Evolutionary conservation across 2,888 invertebrate species (phyloP).

Genomic region (Nebria brevicollis): DNA sequence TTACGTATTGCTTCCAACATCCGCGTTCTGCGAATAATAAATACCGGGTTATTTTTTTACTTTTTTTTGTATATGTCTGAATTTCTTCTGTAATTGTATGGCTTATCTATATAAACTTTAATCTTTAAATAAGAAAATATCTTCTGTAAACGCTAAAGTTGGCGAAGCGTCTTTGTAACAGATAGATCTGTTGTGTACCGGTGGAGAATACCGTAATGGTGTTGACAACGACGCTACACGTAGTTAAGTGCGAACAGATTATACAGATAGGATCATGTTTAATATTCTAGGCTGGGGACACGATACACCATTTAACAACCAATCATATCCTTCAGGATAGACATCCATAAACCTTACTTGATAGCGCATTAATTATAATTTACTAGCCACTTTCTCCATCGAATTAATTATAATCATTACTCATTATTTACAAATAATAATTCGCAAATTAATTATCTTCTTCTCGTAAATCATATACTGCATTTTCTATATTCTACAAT

Average conservation of each 20-base stretch:
- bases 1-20: no score
- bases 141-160: background rate
- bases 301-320: conserved; percentile 39
- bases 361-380: background rate
- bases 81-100: no score
- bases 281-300: conserved; percentile 33
- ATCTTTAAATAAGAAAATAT: no score
- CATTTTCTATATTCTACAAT: no score
- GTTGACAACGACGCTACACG: background rate
- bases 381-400: background rate
- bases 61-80: no score
- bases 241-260: background rate
- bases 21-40: no score
- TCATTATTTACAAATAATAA: background rate
- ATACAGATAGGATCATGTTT: conserved; percentile 30
- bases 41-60: no score
- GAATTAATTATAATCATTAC: background rate
- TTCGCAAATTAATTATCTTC: background rate
- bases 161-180: background rate
- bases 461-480: no score
- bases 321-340: conserved; percentile 32
- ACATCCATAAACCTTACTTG: background rate
- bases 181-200: background rate
- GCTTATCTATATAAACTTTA: no score
- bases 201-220: conserved; percentile 16